These are phyloP conservation scores for Anguilla obscura DNA, from an alignment of 2,797 vertebrate species.

Conservation along the genomic window DNA sequence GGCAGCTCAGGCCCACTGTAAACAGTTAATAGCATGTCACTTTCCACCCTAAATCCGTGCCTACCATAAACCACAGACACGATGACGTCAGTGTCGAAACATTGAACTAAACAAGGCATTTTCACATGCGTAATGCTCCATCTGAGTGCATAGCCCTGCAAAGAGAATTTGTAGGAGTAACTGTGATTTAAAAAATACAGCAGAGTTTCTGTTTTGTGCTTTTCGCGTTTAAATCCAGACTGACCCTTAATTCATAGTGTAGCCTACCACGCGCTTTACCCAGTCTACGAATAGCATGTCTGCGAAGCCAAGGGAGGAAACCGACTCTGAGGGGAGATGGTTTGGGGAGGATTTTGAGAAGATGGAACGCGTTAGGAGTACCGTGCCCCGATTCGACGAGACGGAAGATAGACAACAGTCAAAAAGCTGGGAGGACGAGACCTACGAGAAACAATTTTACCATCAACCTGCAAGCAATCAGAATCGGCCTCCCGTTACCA, in stretches of 20 bases:
- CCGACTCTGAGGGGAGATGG: conserved; percentile 68
- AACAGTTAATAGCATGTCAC: conserved; percentile 40
- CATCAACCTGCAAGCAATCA: conserved; percentile 68
- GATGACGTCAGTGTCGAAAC: conserved; percentile 81
- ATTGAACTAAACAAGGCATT: conserved; percentile 77
- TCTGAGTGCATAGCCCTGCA: neutral
- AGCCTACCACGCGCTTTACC: neutral
- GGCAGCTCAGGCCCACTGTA: conserved; percentile 1
- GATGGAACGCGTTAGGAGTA: conserved; percentile 64
- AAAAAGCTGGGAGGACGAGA: conserved; percentile 58
- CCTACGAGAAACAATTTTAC: conserved; percentile 65
- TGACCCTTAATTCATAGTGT: neutral
- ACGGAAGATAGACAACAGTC: conserved; percentile 58
- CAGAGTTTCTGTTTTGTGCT: neutral
- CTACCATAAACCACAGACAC: conserved; percentile 67
- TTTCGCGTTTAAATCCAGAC: neutral
- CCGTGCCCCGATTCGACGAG: conserved; percentile 61
- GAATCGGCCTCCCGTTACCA: conserved; percentile 83
- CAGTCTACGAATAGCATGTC: conserved; percentile 60
- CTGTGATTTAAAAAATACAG: neutral
- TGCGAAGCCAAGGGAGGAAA: conserved; percentile 69
- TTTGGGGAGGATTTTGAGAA: conserved; percentile 69
- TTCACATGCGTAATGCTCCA: conserved; percentile 18
- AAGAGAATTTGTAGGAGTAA: conserved; percentile 13
- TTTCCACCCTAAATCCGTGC: conserved; percentile 58